Conservation (phyloP, 30 jellyfish, hydroid and myxozoan species). For the Catostylus mosaicus region DNA sequence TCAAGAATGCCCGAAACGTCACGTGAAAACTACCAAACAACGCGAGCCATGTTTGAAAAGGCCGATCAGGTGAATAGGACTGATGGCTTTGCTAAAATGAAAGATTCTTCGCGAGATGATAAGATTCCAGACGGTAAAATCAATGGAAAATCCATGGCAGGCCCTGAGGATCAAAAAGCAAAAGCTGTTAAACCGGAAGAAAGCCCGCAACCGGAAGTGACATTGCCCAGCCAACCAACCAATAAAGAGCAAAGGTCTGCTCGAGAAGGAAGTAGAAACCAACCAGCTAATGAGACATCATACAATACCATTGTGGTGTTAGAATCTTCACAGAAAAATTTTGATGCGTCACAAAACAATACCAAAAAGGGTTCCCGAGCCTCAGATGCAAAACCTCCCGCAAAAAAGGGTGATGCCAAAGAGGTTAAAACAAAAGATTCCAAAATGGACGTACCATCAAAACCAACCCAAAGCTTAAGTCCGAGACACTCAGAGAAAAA, state of each 20-base stretch:
- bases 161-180: neutral
- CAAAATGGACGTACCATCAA: neutral
- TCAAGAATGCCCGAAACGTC: neutral
- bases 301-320: no score
- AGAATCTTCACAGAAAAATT: no score
- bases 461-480: neutral
- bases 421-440: no score
- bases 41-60: neutral
- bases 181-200: neutral
- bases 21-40: neutral
- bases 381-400: no score
- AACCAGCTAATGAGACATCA: no score
- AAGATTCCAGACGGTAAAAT: neutral
- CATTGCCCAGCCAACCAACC: no score
- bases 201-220: neutral
- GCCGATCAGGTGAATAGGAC: neutral
- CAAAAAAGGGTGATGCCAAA: no score
- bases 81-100: neutral
- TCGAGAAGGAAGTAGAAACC: no score
- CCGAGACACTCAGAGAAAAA: slow-evolving; percentile 12
- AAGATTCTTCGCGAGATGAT: neutral
- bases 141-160: neutral
- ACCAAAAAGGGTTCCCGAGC: no score
- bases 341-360: no score
- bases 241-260: no score